A percentile compares a stretch with the other conserved stretches of the same genome.
phyloP scores from a whole-genome alignment of 1,140 invertebrate species.

The Drosophila novamexicana region DNA sequence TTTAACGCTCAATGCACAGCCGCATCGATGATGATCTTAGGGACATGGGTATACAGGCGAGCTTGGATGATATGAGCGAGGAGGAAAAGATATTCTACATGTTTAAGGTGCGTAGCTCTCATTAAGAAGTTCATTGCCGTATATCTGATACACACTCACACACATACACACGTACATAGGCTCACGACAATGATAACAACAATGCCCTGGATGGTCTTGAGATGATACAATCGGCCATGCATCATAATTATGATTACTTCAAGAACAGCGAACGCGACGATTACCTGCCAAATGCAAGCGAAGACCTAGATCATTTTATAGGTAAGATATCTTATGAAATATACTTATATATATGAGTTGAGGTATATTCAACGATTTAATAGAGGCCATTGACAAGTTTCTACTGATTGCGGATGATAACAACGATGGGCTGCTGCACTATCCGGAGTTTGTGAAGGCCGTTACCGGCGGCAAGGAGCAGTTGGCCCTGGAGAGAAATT shows the following conservation, averaged over 20 bases:
- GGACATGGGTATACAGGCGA: constrained; percentile 73
- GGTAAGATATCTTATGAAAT: constrained; percentile 39
- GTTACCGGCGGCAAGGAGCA: constrained; percentile 71
- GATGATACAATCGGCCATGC: constrained; percentile 88
- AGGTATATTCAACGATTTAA: constrained; percentile 33
- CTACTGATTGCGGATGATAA: constrained; percentile 90
- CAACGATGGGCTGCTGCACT: constrained; percentile 91
- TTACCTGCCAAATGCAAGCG: constrained; percentile 71
- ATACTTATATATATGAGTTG: background rate
- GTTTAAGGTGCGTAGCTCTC: constrained; percentile 85
- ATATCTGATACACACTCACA: too few relatives aligned
- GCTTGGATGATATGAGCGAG: constrained; percentile 86
- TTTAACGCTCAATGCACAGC: constrained; percentile 32
- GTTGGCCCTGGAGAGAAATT: constrained; percentile 53
- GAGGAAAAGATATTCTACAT: constrained; percentile 89
- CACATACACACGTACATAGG: constrained; percentile 80
- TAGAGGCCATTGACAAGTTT: constrained; percentile 91
- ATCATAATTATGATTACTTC: constrained; percentile 83
- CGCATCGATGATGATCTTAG: constrained; percentile 78
- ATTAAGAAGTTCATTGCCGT: background rate
- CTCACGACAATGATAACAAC: constrained; percentile 88
- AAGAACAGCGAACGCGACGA: constrained; percentile 69
- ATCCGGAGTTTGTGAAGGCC: constrained; percentile 89
- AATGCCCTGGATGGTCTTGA: constrained; percentile 91
- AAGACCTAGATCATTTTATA: constrained; percentile 80